Conservation (phyloP, 2,113 vertebrate species). For the Falcunculus frontatus region DNA sequence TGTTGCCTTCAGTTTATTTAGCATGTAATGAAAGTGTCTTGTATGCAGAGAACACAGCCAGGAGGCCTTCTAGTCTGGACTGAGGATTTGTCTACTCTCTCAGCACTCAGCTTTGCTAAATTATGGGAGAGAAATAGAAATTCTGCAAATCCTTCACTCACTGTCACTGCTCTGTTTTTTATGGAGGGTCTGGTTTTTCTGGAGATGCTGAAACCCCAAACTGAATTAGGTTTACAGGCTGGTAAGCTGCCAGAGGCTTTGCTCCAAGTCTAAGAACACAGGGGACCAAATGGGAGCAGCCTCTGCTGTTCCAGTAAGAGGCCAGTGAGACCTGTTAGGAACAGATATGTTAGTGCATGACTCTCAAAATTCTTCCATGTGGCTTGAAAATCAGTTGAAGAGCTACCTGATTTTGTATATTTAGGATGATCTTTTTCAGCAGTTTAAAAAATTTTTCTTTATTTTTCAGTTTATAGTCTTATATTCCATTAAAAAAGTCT, state of each 20-base stretch:
- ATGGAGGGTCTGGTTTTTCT: not conserved
- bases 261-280: not conserved
- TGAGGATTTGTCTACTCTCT: not conserved
- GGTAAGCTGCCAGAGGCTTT: not conserved
- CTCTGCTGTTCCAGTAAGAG: not conserved
- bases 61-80: not conserved
- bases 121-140: not conserved
- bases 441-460: not conserved
- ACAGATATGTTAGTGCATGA: not conserved
- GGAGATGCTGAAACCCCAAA: not conserved
- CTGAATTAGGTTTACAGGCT: not conserved
- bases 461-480: not conserved
- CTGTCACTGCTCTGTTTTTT: not conserved
- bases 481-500: not conserved
- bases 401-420: not conserved
- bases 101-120: not conserved
- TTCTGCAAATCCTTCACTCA: not conserved
- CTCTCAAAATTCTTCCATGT: not conserved
- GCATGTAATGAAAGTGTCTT: not conserved
- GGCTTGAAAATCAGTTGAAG: not conserved
- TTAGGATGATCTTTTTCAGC: not conserved
- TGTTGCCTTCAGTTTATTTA: constrained; percentile 26
- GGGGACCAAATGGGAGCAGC: not conserved
- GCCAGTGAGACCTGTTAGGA: not conserved
- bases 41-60: not conserved